Percentiles rank a stretch among this genome's conserved stretches.
phyloP scores from a whole-genome alignment of 2,797 vertebrate genomes.

The Taeniopygia guttata region DNA sequence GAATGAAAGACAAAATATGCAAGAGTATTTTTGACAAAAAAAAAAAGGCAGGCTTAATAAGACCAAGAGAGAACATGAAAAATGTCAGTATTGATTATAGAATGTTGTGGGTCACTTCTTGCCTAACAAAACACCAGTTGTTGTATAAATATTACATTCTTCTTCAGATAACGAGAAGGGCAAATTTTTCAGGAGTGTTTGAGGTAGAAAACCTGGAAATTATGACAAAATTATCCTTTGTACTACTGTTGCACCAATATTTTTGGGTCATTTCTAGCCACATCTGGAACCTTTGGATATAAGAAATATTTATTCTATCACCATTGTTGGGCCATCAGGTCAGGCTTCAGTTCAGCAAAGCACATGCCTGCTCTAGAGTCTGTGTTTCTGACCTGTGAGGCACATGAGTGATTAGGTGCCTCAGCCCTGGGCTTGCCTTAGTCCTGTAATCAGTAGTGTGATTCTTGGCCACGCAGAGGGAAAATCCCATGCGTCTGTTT shows the following conservation, averaged over 20 bases:
- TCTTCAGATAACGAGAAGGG: background rate
- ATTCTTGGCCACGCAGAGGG: background rate
- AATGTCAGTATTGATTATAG: background rate
- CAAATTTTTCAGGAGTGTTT: background rate
- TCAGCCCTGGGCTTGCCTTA: background rate
- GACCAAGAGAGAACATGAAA: background rate
- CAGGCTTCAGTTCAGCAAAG: background rate
- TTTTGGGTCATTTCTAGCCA: background rate
- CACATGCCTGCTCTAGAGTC: background rate
- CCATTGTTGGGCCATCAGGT: background rate
- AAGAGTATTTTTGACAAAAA: background rate
- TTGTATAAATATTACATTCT: background rate
- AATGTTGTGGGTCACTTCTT: background rate
- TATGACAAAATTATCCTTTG: background rate
- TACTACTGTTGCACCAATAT: background rate
- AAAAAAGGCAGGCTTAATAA: background rate
- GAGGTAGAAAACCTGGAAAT: background rate
- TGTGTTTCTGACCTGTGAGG: background rate
- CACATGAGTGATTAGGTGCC: rapidly evolving
- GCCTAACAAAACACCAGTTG: background rate
- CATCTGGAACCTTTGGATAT: background rate
- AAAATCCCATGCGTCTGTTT: background rate
- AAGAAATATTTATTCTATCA: background rate
- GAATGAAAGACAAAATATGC: background rate
- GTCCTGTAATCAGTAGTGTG: background rate